These are phyloP conservation scores for Cinclus cinclus DNA, from an alignment of 2,113 vertebrate species.

Conservation along the genomic window DNA sequence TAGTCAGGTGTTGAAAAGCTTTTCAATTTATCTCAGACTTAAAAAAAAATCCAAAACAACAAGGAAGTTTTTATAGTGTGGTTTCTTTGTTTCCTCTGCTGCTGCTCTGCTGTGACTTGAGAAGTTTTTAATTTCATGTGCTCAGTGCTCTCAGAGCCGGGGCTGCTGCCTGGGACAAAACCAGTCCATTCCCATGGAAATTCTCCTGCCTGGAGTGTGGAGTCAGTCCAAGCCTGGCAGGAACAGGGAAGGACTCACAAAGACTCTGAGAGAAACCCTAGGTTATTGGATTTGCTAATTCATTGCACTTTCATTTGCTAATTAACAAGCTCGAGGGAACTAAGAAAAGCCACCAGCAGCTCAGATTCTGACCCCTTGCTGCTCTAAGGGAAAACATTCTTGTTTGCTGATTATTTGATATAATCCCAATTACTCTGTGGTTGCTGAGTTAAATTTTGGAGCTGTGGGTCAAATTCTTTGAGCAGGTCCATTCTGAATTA, in stretches of 20 bases:
- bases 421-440: neutral
- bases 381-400: neutral
- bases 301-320: neutral
- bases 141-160: neutral
- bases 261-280: neutral
- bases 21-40: neutral
- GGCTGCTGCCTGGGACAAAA: neutral
- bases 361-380: neutral
- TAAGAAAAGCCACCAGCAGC: neutral
- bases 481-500: neutral
- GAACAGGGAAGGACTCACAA: neutral
- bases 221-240: neutral
- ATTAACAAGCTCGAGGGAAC: neutral
- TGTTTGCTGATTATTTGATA: neutral
- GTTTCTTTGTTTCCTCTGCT: neutral
- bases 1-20: neutral
- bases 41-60: neutral
- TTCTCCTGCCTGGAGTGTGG: neutral
- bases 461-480: neutral
- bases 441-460: neutral
- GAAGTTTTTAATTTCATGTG: slow-evolving; percentile 8
- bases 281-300: neutral
- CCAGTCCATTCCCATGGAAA: neutral
- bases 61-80: neutral
- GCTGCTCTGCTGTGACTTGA: neutral